A percentile compares a stretch with the other conserved stretches of the same genome.
Evolutionary conservation across 1,140 invertebrate genomes (phyloP).

Genomic region (Asbolus verrucosus): DNA sequence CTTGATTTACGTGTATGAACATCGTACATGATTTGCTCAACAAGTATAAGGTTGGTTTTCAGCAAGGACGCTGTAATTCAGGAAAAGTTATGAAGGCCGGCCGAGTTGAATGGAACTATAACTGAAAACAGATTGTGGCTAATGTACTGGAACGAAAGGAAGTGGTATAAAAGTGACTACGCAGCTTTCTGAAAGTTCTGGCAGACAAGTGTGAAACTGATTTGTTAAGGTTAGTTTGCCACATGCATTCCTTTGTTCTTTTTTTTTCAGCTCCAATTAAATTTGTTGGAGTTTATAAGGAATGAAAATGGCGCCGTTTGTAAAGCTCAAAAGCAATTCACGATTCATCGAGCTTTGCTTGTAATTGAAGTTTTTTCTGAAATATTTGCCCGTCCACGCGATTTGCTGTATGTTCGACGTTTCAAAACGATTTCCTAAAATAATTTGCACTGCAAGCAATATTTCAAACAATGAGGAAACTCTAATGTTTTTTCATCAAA

Average conservation of each 20-base stretch:
- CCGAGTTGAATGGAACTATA: slow-evolving; percentile 34
- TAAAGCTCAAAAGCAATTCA: neutral
- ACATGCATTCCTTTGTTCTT: slow-evolving; percentile 9
- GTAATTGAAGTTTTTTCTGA: no score
- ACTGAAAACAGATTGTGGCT: slow-evolving; percentile 38
- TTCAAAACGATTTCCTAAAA: neutral
- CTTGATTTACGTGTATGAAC: neutral
- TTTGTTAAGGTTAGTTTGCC: slow-evolving; percentile 30
- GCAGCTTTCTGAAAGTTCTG: slow-evolving; percentile 29
- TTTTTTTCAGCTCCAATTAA: slow-evolving; percentile 15
- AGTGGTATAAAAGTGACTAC: slow-evolving; percentile 37
- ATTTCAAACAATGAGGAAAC: neutral
- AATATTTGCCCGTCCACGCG: no score
- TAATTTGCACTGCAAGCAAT: neutral
- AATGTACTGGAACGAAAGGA: slow-evolving; percentile 36
- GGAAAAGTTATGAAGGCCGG: slow-evolving; percentile 20
- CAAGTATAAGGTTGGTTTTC: slow-evolving; percentile 21
- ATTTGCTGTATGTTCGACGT: neutral
- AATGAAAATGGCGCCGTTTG: slow-evolving; percentile 1
- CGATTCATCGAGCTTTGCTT: neutral
- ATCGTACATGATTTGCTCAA: slow-evolving; percentile 24
- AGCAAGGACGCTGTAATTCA: slow-evolving; percentile 28
- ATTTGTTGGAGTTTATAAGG: slow-evolving; percentile 2
- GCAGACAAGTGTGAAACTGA: slow-evolving; percentile 35
- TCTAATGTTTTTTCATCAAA: neutral